These are phyloP conservation scores for Sus scrofa DNA, from an alignment of 2,113 vertebrate genomes.

Conservation along the genomic window DNA sequence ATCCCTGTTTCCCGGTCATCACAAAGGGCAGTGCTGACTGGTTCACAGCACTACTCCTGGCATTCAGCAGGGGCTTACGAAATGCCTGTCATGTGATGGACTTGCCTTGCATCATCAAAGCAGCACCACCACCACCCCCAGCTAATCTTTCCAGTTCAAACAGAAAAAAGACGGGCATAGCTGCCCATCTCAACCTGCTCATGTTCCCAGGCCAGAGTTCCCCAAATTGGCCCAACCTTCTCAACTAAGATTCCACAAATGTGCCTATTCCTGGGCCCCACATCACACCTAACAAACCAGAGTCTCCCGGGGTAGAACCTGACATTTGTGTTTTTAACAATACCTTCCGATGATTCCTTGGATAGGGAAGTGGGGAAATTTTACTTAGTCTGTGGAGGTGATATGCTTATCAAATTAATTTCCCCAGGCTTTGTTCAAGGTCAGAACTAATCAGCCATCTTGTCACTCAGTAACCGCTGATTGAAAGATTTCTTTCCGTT, in stretches of 20 bases:
- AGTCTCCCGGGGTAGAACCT: not conserved
- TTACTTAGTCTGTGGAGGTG: not conserved
- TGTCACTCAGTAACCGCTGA: not conserved
- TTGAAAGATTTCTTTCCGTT: not conserved
- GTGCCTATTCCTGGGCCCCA: not conserved
- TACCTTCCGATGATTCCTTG: too few species aligned
- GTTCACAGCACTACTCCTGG: too few species aligned
- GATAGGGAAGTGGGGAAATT: not conserved
- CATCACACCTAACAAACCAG: not conserved
- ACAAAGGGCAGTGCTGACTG: not conserved
- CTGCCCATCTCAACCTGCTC: not conserved
- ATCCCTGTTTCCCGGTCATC: not conserved
- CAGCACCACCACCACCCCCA: not conserved
- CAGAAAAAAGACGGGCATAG: not conserved
- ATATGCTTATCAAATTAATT: slow-evolving; percentile 29
- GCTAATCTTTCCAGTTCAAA: not conserved
- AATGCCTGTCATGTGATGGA: not conserved
- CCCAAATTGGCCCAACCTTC: not conserved
- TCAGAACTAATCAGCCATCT: not conserved
- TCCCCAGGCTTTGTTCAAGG: slow-evolving; percentile 17
- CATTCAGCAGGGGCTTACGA: not conserved
- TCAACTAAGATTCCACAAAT: not conserved
- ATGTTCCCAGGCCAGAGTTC: not conserved
- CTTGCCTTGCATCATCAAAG: not conserved
- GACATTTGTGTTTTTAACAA: not conserved